Evolutionary conservation across 2,888 invertebrate genomes (phyloP).

Genomic region (Linnaemya vulpina): DNA sequence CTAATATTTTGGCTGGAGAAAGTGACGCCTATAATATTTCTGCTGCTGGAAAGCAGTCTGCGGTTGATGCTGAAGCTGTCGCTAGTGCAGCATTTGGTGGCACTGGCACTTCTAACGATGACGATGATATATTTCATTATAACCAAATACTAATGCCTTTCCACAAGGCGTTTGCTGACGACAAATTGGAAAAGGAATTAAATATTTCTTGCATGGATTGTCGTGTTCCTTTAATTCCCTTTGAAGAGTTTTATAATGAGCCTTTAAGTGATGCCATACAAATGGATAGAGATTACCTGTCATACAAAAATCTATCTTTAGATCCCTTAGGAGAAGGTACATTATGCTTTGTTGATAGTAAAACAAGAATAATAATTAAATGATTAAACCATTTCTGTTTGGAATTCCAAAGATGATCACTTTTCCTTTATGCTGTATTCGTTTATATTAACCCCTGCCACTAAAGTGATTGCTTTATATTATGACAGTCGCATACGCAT

Average conservation of each 20-base stretch:
- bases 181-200: conserved; percentile 86
- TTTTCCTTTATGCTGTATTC: conserved; percentile 96
- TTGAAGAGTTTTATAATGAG: conserved; percentile 97
- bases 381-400: background rate
- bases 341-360: background rate
- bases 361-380: background rate
- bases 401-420: conserved; percentile 84
- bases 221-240: conserved; percentile 91
- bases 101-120: conserved; percentile 73
- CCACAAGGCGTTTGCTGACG: conserved; percentile 82
- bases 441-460: conserved; percentile 95
- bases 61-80: conserved; percentile 70
- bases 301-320: conserved; percentile 88
- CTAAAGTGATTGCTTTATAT: conserved; percentile 95
- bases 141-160: conserved; percentile 78
- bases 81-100: conserved; percentile 52
- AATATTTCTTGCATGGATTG: conserved; percentile 87
- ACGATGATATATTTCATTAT: conserved; percentile 81
- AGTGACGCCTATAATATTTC: conserved; percentile 70
- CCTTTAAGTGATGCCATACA: conserved; percentile 95
- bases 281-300: conserved; percentile 96
- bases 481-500: conserved; percentile 97
- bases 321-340: conserved; percentile 77
- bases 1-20: conserved; percentile 92
- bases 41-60: conserved; percentile 74